phyloP scores from a whole-genome alignment of 2,113 vertebrate species.

The Phrynocephalus versicolor region DNA sequence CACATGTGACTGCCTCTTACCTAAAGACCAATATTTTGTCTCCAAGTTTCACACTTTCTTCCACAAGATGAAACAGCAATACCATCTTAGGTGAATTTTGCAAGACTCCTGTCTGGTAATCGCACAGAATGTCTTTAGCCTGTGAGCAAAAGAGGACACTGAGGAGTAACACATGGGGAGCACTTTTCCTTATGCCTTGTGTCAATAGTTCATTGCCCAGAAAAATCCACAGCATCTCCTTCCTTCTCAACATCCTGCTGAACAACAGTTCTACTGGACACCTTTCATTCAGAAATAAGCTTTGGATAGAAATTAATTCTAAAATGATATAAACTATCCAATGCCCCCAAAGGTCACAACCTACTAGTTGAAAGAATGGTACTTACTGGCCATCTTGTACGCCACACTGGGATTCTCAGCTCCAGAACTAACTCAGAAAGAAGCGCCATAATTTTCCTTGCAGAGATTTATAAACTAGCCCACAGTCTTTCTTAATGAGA shows the following conservation, averaged over 20 bases:
- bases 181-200: not conserved
- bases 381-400: no score
- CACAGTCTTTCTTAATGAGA: not conserved
- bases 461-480: not conserved
- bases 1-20: constrained; percentile 73
- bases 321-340: no score
- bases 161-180: not conserved
- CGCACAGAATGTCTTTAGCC: constrained; percentile 93
- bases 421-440: not conserved
- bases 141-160: constrained; percentile 59
- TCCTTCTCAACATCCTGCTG: not conserved
- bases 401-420: not conserved
- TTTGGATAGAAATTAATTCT: not conserved
- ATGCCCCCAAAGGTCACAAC: not conserved
- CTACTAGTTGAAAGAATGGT: no score
- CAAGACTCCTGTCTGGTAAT: constrained; percentile 89
- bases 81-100: constrained; percentile 98
- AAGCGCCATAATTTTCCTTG: not conserved
- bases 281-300: not conserved
- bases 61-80: constrained; percentile 95
- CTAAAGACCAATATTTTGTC: constrained; percentile 98
- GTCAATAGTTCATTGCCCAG: not conserved
- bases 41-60: constrained; percentile 89
- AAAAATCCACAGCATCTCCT: not conserved
- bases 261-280: not conserved